Conservation (phyloP, 2,888 invertebrate genomes). For the Drosophila demipolita region DNA sequence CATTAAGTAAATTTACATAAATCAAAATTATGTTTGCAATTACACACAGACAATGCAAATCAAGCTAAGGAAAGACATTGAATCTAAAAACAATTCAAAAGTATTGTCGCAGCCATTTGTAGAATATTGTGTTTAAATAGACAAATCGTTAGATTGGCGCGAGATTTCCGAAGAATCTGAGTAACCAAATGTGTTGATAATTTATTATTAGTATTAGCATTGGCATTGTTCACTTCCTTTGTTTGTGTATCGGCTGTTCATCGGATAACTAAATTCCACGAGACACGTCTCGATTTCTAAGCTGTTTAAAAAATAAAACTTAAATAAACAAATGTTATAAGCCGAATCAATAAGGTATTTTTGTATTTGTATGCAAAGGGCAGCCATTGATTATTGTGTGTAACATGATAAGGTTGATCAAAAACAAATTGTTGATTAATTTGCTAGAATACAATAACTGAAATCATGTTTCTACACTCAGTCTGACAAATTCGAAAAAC, state of each 20-base stretch:
- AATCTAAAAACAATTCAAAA: conserved; percentile 42
- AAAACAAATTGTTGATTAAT: conserved; percentile 1
- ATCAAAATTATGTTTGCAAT: conserved; percentile 55
- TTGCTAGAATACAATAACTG: neutral
- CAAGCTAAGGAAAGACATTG: conserved; percentile 47
- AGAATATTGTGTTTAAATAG: conserved; percentile 60
- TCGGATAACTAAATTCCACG: conserved; percentile 16
- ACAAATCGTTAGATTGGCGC: conserved; percentile 39
- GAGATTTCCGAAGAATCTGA: conserved; percentile 21
- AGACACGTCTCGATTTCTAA: conserved; percentile 12
- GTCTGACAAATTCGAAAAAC: conserved; percentile 14
- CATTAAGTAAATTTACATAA: conserved; percentile 74
- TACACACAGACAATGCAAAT: conserved; percentile 46
- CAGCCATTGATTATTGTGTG: conserved; percentile 11
- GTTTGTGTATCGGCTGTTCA: conserved; percentile 36
- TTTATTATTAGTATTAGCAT: conserved; percentile 73
- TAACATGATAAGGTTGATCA: conserved; percentile 16
- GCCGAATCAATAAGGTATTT: conserved; percentile 14
- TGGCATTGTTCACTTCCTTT: conserved; percentile 58
- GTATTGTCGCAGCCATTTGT: conserved; percentile 34
- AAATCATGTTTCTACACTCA: conserved; percentile 1
- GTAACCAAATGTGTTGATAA: conserved; percentile 67
- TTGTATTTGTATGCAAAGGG: conserved; percentile 7
- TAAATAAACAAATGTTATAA: conserved; percentile 22
- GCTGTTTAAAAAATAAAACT: conserved; percentile 18